These are phyloP conservation scores for Podiceps cristatus DNA, from an alignment of 2,113 vertebrate species.

Conservation along the genomic window DNA sequence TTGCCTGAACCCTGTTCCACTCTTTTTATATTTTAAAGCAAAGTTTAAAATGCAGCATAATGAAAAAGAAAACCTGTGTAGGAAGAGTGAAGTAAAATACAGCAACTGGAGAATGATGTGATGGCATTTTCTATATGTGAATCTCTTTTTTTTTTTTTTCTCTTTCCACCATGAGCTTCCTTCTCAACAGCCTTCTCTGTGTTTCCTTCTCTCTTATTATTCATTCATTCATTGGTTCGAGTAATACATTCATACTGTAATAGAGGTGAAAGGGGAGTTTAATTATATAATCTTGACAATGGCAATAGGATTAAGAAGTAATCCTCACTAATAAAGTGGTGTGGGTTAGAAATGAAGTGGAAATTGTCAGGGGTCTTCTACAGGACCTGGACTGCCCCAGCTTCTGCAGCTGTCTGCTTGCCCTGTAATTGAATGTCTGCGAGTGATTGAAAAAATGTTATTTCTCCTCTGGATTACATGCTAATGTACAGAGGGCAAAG, in stretches of 20 bases:
- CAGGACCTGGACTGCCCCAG: conserved; percentile 77
- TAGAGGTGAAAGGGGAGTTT: conserved; percentile 86
- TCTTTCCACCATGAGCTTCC: background rate
- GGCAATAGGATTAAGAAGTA: conserved; percentile 91
- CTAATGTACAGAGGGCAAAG: conserved; percentile 87
- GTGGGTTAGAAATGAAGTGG: conserved; percentile 83
- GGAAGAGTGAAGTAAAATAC: conserved; percentile 16
- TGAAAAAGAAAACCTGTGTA: background rate
- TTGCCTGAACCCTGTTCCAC: background rate
- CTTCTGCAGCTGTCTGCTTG: conserved; percentile 86
- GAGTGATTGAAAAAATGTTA: conserved; percentile 91
- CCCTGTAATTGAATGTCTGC: conserved; percentile 92
- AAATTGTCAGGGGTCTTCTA: conserved; percentile 84
- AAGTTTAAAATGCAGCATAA: background rate
- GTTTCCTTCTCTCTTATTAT: conserved; percentile 65
- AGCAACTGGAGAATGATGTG: background rate
- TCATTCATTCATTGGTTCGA: conserved; percentile 66
- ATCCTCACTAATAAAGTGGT: conserved; percentile 89
- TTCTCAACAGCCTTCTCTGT: background rate
- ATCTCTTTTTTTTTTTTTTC: background rate
- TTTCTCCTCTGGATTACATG: conserved; percentile 91
- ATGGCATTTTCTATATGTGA: background rate
- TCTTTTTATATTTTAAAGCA: background rate
- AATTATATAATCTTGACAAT: conserved; percentile 90
- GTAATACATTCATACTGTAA: conserved; percentile 82